These are phyloP conservation scores for Atherinomorus stipes DNA, from an alignment of 2,113 vertebrate species.

Conservation along the genomic window DNA sequence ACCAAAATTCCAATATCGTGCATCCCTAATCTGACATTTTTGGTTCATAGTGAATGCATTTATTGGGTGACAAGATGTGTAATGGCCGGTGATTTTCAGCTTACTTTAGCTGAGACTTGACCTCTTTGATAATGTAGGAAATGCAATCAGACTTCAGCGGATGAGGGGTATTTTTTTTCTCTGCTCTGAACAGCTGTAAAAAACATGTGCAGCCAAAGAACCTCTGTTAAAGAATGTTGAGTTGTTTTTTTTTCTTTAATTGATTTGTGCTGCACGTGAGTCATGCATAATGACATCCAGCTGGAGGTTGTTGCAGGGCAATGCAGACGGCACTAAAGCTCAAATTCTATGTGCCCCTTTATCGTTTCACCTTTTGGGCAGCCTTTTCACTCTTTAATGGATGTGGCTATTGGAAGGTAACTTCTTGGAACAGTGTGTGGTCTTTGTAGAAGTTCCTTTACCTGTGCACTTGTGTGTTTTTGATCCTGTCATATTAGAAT, in stretches of 20 bases:
- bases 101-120: conserved; percentile 10
- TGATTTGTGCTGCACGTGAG: conserved; percentile 51
- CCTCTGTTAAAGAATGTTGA: conserved; percentile 45
- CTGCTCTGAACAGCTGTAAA: conserved; percentile 33
- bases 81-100: not conserved
- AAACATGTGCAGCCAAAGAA: conserved; percentile 51
- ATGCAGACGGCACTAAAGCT: conserved; percentile 43
- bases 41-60: no score
- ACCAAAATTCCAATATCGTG: no score
- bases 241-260: conserved; percentile 33
- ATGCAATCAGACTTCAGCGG: not conserved
- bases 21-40: no score
- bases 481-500: not conserved
- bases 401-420: conserved; percentile 43
- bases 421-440: conserved; percentile 62
- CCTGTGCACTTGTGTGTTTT: conserved; percentile 37
- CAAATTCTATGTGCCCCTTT: conserved; percentile 20
- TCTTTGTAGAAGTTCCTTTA: conserved; percentile 48
- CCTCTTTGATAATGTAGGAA: not conserved
- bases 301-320: conserved; percentile 61
- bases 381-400: conserved; percentile 53
- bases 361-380: conserved; percentile 38
- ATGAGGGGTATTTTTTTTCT: conserved; percentile 10
- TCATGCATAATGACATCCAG: conserved; percentile 69
- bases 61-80: not conserved